phyloP scores from a whole-genome alignment of 2,888 invertebrate genomes.

The Ernsta delagoae region DNA sequence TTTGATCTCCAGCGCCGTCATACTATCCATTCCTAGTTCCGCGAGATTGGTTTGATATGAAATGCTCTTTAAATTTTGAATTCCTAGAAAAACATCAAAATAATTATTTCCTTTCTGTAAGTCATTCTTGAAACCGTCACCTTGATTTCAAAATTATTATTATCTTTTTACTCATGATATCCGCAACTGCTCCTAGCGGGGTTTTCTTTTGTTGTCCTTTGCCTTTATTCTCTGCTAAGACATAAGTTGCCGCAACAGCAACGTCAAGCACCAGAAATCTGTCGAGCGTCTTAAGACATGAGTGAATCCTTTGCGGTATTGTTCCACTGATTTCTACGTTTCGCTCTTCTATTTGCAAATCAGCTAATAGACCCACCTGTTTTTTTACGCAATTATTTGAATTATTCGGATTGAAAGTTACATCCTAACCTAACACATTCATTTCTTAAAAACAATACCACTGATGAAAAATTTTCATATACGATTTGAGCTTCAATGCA shows the following conservation, averaged over 20 bases:
- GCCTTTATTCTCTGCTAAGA: conserved; percentile 49
- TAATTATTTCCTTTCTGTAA: no score
- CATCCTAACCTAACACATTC: no score
- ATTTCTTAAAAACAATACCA: no score
- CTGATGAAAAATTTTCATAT: no score
- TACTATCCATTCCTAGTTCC: conserved; percentile 98
- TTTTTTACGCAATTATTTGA: not conserved
- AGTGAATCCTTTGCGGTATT: not conserved
- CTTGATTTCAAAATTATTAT: no score
- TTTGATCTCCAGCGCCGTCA: conserved; percentile 60
- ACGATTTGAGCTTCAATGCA: no score
- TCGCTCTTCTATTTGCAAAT: conserved; percentile 4
- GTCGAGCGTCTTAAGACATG: conserved; percentile 19
- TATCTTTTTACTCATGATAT: conserved; percentile 62
- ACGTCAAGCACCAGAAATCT: not conserved
- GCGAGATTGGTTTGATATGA: conserved; percentile 90
- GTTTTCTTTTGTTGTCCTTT: conserved; percentile 78
- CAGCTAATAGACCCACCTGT: conserved; percentile 25
- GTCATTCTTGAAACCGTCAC: no score
- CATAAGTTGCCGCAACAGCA: conserved; percentile 16
- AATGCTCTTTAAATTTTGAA: conserved; percentile 88
- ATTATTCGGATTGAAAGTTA: not conserved
- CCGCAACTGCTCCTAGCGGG: conserved; percentile 86
- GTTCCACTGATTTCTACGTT: conserved; percentile 6
- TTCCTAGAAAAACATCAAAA: conserved; percentile 72